Evolutionary conservation across 2,888 invertebrate species (phyloP), one percentile per base, ranked within the genome.

Genomic region (Epinotia nisella): DNA sequence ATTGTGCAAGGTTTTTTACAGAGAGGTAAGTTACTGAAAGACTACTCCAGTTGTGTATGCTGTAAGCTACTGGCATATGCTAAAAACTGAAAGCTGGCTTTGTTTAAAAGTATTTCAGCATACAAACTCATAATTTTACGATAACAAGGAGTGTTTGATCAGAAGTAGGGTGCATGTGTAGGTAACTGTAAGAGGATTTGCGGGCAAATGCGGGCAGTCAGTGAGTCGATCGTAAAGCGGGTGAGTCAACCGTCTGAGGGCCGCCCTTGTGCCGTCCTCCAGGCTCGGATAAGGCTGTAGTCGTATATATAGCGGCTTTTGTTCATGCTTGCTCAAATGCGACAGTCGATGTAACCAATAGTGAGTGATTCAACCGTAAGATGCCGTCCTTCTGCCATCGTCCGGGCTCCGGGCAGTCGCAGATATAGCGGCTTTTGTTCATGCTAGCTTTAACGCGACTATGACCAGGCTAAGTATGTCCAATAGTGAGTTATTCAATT

Each of bases 171-270:
- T 49, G 67, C 72, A 62, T 64, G 41, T 64, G 68, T 73, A n/a
- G n/a, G n/a, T n/a, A 73, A 59, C 58, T 61, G 68, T 69, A 69
- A 73, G 53, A 59, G 73, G 58, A 69, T 73, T 73, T 73, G 61
- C 68, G 73, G 64, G 68, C 55, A 35, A 69, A 51, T 13, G 62
- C 71, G 41, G 49, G 51, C 51, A 49, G 55, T 56, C 45, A 66
- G 45, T 21, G 58, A 45, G 56, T 39, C 24, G 74, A 41, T 55
- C 53, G 60, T 70, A 55, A 69, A 56, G 78, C 83, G 88, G 85
- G 87, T 87, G 88, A 87, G 85, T 83, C 87, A 88, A 86, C 89
- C 85, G 87, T 83, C 85, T 90, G 91, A 90, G 90, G 88, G 66
- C 72, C 82, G 91, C 84, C 91, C 90, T 91, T 90, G 88, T 78